Evolutionary conservation across 2,797 vertebrate species (phyloP), one percentile per base, ranked within the genome.

Genomic region (Coranthus polyacanthus): DNA sequence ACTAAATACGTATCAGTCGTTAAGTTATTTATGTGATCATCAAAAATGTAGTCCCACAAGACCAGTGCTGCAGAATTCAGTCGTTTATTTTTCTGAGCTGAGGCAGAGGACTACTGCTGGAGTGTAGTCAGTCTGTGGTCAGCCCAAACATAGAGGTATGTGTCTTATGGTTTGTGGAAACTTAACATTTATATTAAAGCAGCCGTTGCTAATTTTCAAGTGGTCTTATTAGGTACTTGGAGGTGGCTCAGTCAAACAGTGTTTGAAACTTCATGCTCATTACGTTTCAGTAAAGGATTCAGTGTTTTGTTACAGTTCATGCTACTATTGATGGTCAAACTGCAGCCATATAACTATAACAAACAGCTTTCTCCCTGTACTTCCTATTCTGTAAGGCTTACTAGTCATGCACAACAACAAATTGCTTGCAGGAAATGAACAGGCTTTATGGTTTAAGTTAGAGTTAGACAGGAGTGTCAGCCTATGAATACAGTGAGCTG

Each of bases 331-430:
- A 38, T 16, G 15, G 59, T 29, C n/a, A 59, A 11, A 53, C 39
- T 57, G 24, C 12, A 24, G 43, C 5, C 11, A 29, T 34, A 41
- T 12, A 46, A 42, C 15, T 22, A 38, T 43, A 5, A 52, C 24
- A 3, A 5, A 52, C 24, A 3, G 34, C 43, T 1, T 42, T 7
- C 32, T 21, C 29, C 18, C 22, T 10, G 43, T 26, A 39, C 9
- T 68, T 38, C 5, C 2, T 3, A n/a, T 9, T 57, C 32, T 11
- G 21, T 49, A 16, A 2, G 24, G 55, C 5, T 57, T 12, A n/a
- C n/a, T n/a, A n/a, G n/a, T 63, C 42, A 77, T 32, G 69, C 55
- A 56, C 18, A 32, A 37, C 41, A 17, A 72, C n/a, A 39, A 61
- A 26, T 17, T 45, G 21, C 41, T 18, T 17, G 20, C n/a, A 39